Evolutionary conservation across 2,888 invertebrate species (phyloP).

Genomic region (Leptopilina myrica): DNA sequence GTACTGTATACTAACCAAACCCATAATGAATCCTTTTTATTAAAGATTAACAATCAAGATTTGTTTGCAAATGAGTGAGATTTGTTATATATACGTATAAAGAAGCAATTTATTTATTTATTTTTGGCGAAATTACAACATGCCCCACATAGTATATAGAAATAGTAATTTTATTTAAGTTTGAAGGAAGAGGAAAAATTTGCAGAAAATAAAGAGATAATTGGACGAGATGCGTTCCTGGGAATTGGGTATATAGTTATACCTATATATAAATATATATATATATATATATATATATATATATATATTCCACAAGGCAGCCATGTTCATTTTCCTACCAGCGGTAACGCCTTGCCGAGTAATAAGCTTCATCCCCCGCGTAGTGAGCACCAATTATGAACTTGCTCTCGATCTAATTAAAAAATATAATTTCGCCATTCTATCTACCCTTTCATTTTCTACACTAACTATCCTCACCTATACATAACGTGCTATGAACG

Average conservation of each 20-base stretch:
- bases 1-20: no score
- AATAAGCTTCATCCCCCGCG: slow-evolving; percentile 76
- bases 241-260: slow-evolving; percentile 48
- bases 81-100: no score
- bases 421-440: slow-evolving; percentile 69
- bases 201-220: neutral
- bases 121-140: no score
- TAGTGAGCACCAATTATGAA: slow-evolving; percentile 76
- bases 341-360: slow-evolving; percentile 63
- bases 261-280: slow-evolving; percentile 33
- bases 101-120: no score
- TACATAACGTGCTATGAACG: slow-evolving; percentile 18
- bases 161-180: slow-evolving; percentile 10
- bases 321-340: slow-evolving; percentile 57
- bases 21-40: no score
- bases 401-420: slow-evolving; percentile 72
- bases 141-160: no score
- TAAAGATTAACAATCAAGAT: no score
- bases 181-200: slow-evolving; percentile 24
- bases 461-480: slow-evolving; percentile 28
- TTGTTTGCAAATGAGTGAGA: no score
- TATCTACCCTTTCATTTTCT: slow-evolving; percentile 22
- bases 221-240: slow-evolving; percentile 63
- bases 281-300: slow-evolving; percentile 32
- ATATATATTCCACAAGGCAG: slow-evolving; percentile 59